These are phyloP conservation scores for Xiphydria camelus DNA, from an alignment of 2,888 invertebrate genomes.

Conservation along the genomic window DNA sequence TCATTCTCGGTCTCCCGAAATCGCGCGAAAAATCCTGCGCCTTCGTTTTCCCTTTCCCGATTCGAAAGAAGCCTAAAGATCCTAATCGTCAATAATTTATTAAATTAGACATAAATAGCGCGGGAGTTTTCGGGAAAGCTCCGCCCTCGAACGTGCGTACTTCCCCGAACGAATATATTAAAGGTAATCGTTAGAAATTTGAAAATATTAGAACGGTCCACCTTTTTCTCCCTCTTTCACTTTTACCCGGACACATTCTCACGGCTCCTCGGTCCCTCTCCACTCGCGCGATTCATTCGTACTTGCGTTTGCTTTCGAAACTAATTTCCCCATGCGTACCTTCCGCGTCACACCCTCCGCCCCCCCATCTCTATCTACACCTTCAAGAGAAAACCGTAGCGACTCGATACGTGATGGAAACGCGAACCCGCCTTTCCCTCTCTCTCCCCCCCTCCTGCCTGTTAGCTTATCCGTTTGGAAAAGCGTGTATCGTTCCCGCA, in stretches of 20 bases:
- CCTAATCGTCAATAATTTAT: constrained; percentile 28
- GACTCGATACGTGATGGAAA: too few relatives aligned
- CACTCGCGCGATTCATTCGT: constrained; percentile 4
- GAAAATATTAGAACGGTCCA: constrained; percentile 14
- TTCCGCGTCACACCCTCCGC: too few relatives aligned
- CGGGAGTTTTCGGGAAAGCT: background rate
- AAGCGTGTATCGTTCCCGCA: constrained; percentile 22
- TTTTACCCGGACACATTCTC: constrained; percentile 13
- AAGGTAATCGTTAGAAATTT: constrained; percentile 24
- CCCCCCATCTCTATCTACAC: too few relatives aligned
- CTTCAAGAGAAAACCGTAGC: too few relatives aligned
- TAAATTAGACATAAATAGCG: constrained; percentile 31
- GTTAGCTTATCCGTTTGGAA: too few relatives aligned
- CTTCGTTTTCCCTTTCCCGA: constrained; percentile 28
- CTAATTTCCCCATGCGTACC: too few relatives aligned
- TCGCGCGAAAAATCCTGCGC: constrained; percentile 28
- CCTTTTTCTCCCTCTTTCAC: constrained; percentile 10
- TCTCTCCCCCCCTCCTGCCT: background rate
- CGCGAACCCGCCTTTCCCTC: too few relatives aligned
- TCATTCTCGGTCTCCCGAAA: too few relatives aligned
- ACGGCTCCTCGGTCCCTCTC: too few relatives aligned
- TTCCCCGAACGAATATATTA: constrained; percentile 33
- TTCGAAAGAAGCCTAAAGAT: constrained; percentile 16
- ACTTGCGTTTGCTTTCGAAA: too few relatives aligned
- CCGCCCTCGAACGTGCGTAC: constrained; percentile 5